Conservation (phyloP, 2,888 invertebrate genomes). For the Magallana nippona region DNA sequence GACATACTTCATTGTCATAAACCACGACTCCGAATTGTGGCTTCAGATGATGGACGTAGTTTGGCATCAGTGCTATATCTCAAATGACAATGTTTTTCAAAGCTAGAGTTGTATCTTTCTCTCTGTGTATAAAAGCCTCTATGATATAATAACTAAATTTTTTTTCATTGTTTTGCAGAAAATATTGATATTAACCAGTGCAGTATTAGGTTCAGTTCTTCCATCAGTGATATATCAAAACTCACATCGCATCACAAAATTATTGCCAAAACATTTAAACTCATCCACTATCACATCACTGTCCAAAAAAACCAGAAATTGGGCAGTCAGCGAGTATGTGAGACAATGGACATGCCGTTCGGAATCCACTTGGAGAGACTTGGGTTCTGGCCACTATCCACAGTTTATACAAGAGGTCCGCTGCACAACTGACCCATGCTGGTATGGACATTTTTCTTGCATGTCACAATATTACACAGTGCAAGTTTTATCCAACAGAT, state of each 20-base stretch:
- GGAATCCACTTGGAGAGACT: background rate
- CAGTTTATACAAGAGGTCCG: background rate
- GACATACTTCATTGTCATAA: too few relatives aligned
- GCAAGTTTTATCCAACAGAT: background rate
- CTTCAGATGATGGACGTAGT: too few relatives aligned
- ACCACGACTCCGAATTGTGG: too few relatives aligned
- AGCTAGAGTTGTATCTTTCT: too few relatives aligned
- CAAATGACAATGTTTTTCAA: too few relatives aligned
- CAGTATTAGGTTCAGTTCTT: background rate
- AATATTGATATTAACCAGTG: background rate
- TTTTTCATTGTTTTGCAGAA: background rate
- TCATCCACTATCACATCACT: background rate
- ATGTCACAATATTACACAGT: constrained; percentile 1
- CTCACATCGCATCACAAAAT: background rate
- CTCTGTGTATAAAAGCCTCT: too few relatives aligned
- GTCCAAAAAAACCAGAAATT: background rate
- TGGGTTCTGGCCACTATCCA: constrained; percentile 21
- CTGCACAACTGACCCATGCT: constrained; percentile 12
- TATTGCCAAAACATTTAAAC: background rate
- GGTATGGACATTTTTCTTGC: constrained; percentile 24
- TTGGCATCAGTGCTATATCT: too few relatives aligned
- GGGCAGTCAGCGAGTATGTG: background rate
- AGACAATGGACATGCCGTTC: constrained; percentile 8
- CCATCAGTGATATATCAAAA: background rate
- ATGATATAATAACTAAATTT: background rate